Conservation (phyloP, 2,797 vertebrate genomes). For the Balearica regulorum region DNA sequence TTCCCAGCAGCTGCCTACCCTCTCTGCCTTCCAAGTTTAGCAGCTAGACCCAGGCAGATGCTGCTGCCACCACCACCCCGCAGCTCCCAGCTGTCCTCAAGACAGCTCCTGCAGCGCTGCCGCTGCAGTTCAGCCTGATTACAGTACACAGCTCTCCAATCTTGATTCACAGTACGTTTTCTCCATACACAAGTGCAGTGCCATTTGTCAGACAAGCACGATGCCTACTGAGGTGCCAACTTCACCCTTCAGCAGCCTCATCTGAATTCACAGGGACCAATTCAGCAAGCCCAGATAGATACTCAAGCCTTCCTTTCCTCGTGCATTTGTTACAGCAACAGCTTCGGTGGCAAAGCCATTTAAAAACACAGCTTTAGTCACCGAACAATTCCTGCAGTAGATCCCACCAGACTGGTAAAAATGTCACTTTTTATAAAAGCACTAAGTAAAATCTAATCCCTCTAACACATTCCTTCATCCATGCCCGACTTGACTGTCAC, state of each 20-base stretch:
- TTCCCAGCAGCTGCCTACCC: neutral
- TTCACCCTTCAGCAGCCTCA: neutral
- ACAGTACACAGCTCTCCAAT: neutral
- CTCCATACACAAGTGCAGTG: accelerated
- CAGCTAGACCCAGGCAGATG: neutral
- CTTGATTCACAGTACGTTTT: accelerated
- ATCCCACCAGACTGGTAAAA: no score
- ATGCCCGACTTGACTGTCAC: neutral
- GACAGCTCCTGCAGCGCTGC: neutral
- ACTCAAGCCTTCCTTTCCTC: neutral
- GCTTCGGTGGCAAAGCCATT: neutral
- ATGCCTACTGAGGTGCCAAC: accelerated
- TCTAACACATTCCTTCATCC: neutral
- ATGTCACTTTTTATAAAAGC: neutral
- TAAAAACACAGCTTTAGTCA: neutral
- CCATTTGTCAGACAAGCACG: accelerated
- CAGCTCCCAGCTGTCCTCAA: accelerated
- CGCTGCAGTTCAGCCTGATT: accelerated
- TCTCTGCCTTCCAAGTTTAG: neutral
- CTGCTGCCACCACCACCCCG: accelerated
- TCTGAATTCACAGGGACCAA: neutral
- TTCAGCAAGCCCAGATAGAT: neutral
- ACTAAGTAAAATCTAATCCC: neutral
- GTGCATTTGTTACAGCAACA: neutral
- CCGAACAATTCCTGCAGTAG: neutral